Percentiles rank a stretch among this genome's conserved stretches.
Evolutionary conservation across 1,140 invertebrate genomes (phyloP).

Genomic region (Semibalanus balanoides): DNA sequence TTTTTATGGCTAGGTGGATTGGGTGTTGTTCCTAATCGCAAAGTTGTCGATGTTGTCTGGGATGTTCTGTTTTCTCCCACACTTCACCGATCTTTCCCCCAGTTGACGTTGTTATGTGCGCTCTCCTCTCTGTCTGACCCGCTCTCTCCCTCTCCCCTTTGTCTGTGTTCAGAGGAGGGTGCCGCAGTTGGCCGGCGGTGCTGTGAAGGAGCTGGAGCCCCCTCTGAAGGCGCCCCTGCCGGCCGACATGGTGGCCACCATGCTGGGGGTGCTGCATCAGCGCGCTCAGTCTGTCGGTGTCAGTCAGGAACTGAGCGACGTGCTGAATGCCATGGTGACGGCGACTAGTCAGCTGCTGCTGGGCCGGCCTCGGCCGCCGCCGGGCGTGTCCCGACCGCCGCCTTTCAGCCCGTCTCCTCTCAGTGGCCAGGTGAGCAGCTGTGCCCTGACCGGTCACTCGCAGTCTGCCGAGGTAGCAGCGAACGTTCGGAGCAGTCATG

Average conservation of each 20-base stretch:
- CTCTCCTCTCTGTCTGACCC: too few species aligned
- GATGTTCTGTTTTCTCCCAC: too few species aligned
- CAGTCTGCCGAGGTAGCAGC: too few species aligned
- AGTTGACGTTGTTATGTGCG: too few species aligned
- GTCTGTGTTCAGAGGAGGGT: constrained; percentile 67
- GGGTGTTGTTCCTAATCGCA: too few species aligned
- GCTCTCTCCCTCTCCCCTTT: too few species aligned
- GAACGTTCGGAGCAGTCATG: too few species aligned
- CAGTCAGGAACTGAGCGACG: constrained; percentile 66
- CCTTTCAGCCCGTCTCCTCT: not conserved
- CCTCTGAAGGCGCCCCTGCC: constrained; percentile 50
- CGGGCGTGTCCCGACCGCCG: not conserved
- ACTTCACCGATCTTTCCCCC: too few species aligned
- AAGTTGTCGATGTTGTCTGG: too few species aligned
- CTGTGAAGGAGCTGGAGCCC: not conserved
- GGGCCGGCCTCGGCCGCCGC: constrained; percentile 6
- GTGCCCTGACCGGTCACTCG: too few species aligned
- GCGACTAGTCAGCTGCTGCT: constrained; percentile 45
- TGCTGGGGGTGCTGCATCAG: constrained; percentile 57
- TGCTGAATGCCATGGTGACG: constrained; percentile 64
- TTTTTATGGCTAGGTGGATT: too few species aligned
- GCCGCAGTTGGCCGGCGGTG: constrained; percentile 47
- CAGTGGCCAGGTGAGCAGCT: not conserved
- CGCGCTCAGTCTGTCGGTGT: constrained; percentile 33
- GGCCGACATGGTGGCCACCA: constrained; percentile 73